Conservation (phyloP, 2,888 invertebrate species). For the Sminthurinus aureus region DNA sequence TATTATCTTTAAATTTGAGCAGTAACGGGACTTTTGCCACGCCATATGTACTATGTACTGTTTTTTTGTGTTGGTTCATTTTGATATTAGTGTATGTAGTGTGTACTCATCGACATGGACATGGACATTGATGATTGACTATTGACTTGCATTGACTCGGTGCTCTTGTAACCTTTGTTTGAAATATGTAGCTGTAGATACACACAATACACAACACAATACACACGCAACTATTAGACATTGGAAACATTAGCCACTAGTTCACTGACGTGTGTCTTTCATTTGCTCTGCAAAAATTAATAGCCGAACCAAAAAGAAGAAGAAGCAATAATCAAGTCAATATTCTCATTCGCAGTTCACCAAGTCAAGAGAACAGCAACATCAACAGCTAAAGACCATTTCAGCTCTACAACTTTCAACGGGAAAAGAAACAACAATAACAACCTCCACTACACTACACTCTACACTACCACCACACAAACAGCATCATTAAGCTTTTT, state of each 20-base stretch:
- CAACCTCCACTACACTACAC: too few species aligned
- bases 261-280: slow-evolving; percentile 15
- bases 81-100: too few species aligned
- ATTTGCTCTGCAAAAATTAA: slow-evolving; percentile 19
- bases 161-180: too few species aligned
- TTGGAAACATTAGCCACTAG: slow-evolving; percentile 18
- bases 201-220: background rate
- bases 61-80: background rate
- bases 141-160: too few species aligned
- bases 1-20: slow-evolving; percentile 31
- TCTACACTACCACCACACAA: background rate
- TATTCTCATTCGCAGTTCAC: slow-evolving; percentile 14
- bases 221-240: slow-evolving; percentile 7
- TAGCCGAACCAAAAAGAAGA: background rate
- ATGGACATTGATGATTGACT: too few species aligned
- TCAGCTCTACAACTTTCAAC: background rate
- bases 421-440: too few species aligned
- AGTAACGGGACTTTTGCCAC: slow-evolving; percentile 26
- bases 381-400: background rate
- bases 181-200: background rate
- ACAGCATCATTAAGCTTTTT: background rate
- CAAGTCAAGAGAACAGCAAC: background rate
- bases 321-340: background rate
- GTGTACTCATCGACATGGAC: too few species aligned
- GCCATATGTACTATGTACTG: background rate